A percentile compares a stretch with the other conserved stretches of the same genome.
These are phyloP conservation scores for Origma solitaria DNA, from an alignment of 2,113 vertebrate genomes.

Conservation along the genomic window DNA sequence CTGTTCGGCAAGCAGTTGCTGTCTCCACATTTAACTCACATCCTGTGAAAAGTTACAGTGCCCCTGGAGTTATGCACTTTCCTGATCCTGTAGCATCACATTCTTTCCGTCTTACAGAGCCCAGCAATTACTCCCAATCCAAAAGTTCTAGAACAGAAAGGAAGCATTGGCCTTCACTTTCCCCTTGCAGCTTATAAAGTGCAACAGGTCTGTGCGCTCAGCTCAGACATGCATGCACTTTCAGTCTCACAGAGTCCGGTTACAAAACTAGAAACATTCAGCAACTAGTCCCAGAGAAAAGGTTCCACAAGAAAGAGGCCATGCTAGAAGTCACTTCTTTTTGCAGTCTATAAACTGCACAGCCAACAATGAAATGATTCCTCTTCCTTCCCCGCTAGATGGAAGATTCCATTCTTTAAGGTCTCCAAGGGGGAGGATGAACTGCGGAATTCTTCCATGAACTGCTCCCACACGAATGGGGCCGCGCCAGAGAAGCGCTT, in stretches of 20 bases:
- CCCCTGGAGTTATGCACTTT: neutral
- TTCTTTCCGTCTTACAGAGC: neutral
- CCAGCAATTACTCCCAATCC: neutral
- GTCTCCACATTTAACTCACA: neutral
- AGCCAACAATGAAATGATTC: neutral
- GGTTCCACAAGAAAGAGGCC: neutral
- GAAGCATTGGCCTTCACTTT: neutral
- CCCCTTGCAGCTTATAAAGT: neutral
- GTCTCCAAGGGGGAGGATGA: neutral
- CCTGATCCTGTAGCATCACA: neutral
- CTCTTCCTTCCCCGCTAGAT: neutral
- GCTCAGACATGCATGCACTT: neutral
- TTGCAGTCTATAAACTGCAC: neutral
- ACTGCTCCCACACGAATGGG: neutral
- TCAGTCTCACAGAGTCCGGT: neutral
- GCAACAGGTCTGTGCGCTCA: neutral
- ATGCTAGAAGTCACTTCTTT: neutral
- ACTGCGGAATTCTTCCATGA: no score
- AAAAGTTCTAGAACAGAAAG: neutral
- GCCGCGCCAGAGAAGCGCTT: neutral
- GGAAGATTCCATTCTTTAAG: neutral
- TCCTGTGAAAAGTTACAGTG: neutral
- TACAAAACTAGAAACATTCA: neutral
- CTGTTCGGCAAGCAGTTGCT: neutral
- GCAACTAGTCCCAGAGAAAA: neutral